phyloP scores from a whole-genome alignment of 2,797 vertebrate species.

The Diceros bicornis region DNA sequence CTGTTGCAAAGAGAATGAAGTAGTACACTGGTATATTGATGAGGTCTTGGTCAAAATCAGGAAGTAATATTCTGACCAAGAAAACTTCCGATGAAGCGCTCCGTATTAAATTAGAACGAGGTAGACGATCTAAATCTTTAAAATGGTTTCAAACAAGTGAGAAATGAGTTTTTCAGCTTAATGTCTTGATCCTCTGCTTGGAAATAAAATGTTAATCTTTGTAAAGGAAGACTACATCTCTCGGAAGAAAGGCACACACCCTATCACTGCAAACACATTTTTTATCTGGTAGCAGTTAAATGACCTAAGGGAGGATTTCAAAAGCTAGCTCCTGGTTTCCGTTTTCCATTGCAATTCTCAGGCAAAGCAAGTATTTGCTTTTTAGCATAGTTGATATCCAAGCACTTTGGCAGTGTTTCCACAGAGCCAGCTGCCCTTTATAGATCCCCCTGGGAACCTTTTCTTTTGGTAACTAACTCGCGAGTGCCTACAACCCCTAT shows the following conservation, averaged over 20 bases:
- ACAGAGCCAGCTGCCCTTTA: constrained; percentile 71
- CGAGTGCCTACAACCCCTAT: not conserved
- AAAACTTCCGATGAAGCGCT: not conserved
- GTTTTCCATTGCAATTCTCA: constrained; percentile 47
- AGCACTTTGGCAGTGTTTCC: constrained; percentile 61
- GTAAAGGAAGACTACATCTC: not conserved
- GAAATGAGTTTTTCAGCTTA: constrained; percentile 10
- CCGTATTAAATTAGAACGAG: not conserved
- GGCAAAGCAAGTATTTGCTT: constrained; percentile 76
- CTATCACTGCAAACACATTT: not conserved
- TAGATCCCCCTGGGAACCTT: constrained; percentile 58
- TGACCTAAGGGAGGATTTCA: constrained; percentile 50
- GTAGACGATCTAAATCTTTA: not conserved
- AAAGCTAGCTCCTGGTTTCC: constrained; percentile 67
- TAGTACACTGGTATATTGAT: not conserved
- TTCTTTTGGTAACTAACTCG: constrained; percentile 69
- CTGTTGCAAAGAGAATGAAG: not conserved
- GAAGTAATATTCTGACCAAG: not conserved
- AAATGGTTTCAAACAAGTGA: not conserved
- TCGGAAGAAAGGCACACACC: not conserved
- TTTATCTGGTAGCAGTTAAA: constrained; percentile 45
- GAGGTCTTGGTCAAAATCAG: not conserved
- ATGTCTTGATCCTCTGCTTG: constrained; percentile 16
- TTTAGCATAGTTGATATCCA: constrained; percentile 46
- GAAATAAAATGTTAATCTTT: constrained; percentile 25